Base-by-base conservation (phyloP, 2,888 invertebrate genomes). In the Nomada goodeniana region DNA sequence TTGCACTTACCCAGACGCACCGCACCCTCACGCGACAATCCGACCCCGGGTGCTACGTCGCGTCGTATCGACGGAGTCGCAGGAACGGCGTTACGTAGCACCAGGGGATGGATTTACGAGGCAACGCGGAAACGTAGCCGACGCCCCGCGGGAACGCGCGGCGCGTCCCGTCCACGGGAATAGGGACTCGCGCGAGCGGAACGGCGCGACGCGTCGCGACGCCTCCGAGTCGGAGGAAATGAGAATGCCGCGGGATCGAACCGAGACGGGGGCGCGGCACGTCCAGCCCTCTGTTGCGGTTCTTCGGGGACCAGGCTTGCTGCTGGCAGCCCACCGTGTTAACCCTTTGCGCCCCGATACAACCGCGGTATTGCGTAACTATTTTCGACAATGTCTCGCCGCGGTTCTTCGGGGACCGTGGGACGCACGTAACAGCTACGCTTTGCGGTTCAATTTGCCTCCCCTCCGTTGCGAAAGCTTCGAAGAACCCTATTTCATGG, bases 181-280 rank as follows among this genome's bases (percentile, higher is more conserved):
- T 29, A 29, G 42, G n/a, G 23, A 18, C 44, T 44, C 53, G 71
- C 67, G 65, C 42, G 18, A 29, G 42, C 55, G 67, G 80, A 80
- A 80, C 81, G 20, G 53, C n/a, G n/a, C n/a, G n/a, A n/a, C 20
- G 9, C 53, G 53, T 53, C 53, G 52, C 52, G 80, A 80, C 80
- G 65, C 52, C 59, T 57, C 72, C 80, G 67, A 80, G 64, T 26
- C 64, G 29, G 80, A 80, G 80, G 80, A 80, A 80, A 80, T 81
- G 80, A 81, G 82, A 81, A 81, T 67, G 80, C 73, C 80, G 73
- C 82, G 61, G 61, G 29, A 72, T 72, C 81, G 80, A 80, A 80
- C 67, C 50, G 81, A 72, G 80, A 60, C 26, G 55, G 55, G 47
- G 57, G 23, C 57, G 7, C 57, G 55, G 64, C 69, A 61, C 81